Evolutionary conservation across 2,888 invertebrate species (phyloP), one percentile per base, ranked within the genome.

Genomic region (Cosmorhoe ocellata): DNA sequence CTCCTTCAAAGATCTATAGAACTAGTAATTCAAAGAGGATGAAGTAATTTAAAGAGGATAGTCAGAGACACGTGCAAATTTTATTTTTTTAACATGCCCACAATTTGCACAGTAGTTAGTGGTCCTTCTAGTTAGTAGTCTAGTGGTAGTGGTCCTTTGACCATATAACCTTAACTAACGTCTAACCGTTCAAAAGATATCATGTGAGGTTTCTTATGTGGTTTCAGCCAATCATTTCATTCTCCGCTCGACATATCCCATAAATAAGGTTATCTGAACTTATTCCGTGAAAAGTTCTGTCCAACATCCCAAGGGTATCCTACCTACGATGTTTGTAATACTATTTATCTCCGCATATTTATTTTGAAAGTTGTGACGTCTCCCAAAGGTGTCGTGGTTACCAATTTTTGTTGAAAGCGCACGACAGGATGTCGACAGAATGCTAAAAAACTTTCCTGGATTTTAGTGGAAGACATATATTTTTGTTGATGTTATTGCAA

Each of bases 301-400:
- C 38, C 34, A 43, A 56, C 48, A 41, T 56, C 61, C 58, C 58
- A 9, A 24, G 39, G 44, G 47, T 37, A 56, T 53, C 49, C 50
- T 48, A 40, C 43, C 40, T 62, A 58, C 58, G 62, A 67, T 64
- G 64, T 70, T 61, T 51, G 66, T 63, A 64, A 64, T 66, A 69
- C 70, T 72, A 77, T 75, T 76, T 76, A 75, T 75, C 64, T 46
- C 59, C 66, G 58, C 65, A 73, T 76, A 77, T 77, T 76, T 76
- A 73, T 79, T 72, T 72, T 63, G 67, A 78, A 71, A 79, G 76
- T 77, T 74, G 71, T 69, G 66, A 69, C 69, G 65, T 36, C 51
- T 76, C 81, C 76, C 79, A 9, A 6, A 70, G 69, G 81, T 60
- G 70, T 68, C 73, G 67, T 75, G 67, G 65, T 64, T 71, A 67